Evolutionary conservation across 2,797 vertebrate genomes (phyloP), one percentile per base, ranked within the genome.

Genomic region (Gadopsis marmoratus): DNA sequence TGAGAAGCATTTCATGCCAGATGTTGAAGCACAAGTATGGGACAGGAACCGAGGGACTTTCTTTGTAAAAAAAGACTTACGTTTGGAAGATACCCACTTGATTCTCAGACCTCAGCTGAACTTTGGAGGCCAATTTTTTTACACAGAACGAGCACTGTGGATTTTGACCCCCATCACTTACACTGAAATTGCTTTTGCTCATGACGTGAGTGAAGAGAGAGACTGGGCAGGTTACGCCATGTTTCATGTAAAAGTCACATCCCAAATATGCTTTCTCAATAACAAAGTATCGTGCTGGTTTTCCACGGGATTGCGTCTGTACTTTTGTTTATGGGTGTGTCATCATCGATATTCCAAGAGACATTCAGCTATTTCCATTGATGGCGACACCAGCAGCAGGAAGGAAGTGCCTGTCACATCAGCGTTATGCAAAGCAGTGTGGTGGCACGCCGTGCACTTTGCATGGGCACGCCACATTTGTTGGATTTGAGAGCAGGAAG

Each of bases 361-460:
- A 65, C 61, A 19, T 37, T 47, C 54, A 62, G 39, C 62, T 47
- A 31, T 68, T 77, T 76, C 43, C 60, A 65, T 1, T 71, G 78
- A 58, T 54, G 81, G 71, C 14, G 86, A 53, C 41, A 35, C 7
- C 3, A 53, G 74, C 68, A 54, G 75, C 80, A 91, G 88, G 90
- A 87, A 92, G 90, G 84, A 91, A 87, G 89, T 53, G 16, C 5
- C 69, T 89, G 78, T 87, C 84, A 88, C 33, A 85, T 89, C 71
- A 29, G 71, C 73, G 75, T 76, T 54, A 91, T 94, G 88, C 89
- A 93, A 92, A 93, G 3, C 56, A 50, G 43, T 1, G 35, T 58
- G 84, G 50, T 65, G 85, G 45, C 74, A 70, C 82, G 78, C 71
- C 2, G 68, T 63, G 55, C 33, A 58, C 78, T 90, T 89, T 90